phyloP scores from a whole-genome alignment of 2,888 invertebrate species.

The Eupithecia subfuscata region DNA sequence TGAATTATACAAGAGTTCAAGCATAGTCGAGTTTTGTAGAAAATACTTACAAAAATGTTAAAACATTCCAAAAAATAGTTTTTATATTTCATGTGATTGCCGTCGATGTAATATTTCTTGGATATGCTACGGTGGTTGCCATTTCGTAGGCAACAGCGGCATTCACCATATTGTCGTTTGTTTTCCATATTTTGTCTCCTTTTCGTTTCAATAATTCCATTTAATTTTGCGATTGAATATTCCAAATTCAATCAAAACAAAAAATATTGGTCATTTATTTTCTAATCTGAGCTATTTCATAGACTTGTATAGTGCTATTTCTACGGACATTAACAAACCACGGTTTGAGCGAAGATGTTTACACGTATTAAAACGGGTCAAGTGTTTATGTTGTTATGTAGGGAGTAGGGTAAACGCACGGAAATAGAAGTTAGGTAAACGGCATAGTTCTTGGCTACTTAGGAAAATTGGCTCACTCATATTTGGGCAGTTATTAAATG shows the following conservation, averaged over 20 bases:
- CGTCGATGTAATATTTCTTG: conserved; percentile 47
- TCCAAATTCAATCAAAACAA: background rate
- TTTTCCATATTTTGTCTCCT: conserved; percentile 18
- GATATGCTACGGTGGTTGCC: conserved; percentile 49
- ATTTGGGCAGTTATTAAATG: no score
- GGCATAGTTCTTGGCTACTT: no score
- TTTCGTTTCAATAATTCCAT: background rate
- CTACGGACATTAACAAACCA: no score
- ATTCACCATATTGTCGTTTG: conserved; percentile 45
- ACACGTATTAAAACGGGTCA: no score
- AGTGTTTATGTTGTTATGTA: no score
- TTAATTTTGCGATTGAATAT: background rate
- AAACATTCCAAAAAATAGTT: conserved; percentile 53
- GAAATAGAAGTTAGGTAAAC: no score
- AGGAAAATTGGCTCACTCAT: no score
- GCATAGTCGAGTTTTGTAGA: background rate
- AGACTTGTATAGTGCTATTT: no score
- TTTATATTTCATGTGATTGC: conserved; percentile 48
- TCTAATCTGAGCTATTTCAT: no score
- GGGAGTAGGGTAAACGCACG: no score
- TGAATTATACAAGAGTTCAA: background rate
- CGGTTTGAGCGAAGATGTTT: no score
- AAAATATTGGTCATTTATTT: no score
- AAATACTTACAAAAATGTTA: conserved; percentile 1
- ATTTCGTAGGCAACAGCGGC: conserved; percentile 51